phyloP scores from a whole-genome alignment of 2,797 vertebrate genomes.

The Pseudocheirus occidentalis region DNA sequence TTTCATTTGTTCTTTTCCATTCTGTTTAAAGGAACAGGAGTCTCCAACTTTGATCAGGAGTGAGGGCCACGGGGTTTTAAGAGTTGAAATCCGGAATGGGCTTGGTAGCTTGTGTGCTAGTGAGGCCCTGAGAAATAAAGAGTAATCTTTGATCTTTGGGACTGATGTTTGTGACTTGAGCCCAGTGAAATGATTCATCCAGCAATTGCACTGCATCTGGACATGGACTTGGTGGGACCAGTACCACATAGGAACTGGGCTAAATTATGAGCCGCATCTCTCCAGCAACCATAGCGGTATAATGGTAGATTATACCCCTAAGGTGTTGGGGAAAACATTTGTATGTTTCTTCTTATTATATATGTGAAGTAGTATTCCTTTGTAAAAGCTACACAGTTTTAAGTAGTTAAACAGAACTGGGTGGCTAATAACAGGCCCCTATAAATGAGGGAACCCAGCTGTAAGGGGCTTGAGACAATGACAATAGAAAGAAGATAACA shows the following conservation, averaged over 20 bases:
- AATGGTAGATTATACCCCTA: not conserved
- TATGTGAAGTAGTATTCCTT: not conserved
- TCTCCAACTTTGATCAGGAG: not conserved
- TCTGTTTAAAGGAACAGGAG: not conserved
- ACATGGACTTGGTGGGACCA: not conserved
- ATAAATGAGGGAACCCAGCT: too few species aligned
- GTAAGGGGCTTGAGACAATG: too few species aligned
- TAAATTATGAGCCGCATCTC: not conserved
- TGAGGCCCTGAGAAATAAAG: not conserved
- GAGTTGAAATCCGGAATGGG: not conserved
- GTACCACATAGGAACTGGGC: not conserved
- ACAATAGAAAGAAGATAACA: too few species aligned
- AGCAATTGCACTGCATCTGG: not conserved
- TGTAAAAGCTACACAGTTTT: not conserved
- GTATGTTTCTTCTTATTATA: not conserved
- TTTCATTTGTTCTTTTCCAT: not conserved
- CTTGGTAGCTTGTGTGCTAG: not conserved
- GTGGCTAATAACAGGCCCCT: not conserved
- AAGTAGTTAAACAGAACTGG: not conserved
- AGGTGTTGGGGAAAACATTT: not conserved
- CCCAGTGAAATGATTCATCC: not conserved
- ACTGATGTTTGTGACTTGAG: not conserved
- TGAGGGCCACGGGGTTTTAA: not conserved
- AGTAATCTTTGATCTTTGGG: not conserved
- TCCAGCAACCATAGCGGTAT: too few species aligned